These are phyloP conservation scores for Bombus pyrosoma DNA, from an alignment of 1,140 invertebrate genomes.

Conservation along the genomic window DNA sequence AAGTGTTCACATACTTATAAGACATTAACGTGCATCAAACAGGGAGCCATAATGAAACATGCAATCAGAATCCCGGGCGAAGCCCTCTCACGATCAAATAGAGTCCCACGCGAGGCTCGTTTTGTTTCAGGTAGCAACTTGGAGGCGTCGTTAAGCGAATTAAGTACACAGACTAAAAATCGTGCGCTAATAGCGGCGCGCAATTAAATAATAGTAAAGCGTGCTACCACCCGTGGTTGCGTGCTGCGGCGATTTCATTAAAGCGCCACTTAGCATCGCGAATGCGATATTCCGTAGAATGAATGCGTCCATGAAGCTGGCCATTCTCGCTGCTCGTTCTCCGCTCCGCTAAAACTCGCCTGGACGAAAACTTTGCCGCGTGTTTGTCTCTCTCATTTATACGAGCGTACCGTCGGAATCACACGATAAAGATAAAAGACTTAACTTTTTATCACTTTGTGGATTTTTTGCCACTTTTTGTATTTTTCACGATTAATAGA, in stretches of 20 bases:
- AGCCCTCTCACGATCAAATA: not conserved
- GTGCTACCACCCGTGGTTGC: constrained; percentile 33
- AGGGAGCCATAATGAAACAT: not conserved
- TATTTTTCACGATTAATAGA: not conserved
- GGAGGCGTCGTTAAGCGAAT: constrained; percentile 36
- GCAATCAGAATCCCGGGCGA: not conserved
- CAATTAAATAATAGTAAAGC: constrained; percentile 62
- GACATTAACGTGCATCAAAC: not conserved
- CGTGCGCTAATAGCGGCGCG: constrained; percentile 3
- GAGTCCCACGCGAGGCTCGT: not conserved
- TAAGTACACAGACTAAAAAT: constrained; percentile 28
- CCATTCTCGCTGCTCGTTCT: constrained; percentile 5
- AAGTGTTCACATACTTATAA: not conserved
- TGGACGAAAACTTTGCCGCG: constrained; percentile 26
- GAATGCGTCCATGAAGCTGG: constrained; percentile 23
- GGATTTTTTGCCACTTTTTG: not conserved
- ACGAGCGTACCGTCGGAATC: not conserved
- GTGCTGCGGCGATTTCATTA: constrained; percentile 57
- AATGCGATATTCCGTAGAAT: constrained; percentile 48
- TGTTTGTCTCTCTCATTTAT: not conserved
- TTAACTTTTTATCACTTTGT: not conserved
- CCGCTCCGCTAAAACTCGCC: constrained; percentile 8
- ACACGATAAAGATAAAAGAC: constrained; percentile 20
- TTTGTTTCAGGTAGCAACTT: constrained; percentile 6
- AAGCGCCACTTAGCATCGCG: constrained; percentile 48